These are phyloP conservation scores for Linepithema humile DNA, from an alignment of 1,140 invertebrate species.

Conservation along the genomic window DNA sequence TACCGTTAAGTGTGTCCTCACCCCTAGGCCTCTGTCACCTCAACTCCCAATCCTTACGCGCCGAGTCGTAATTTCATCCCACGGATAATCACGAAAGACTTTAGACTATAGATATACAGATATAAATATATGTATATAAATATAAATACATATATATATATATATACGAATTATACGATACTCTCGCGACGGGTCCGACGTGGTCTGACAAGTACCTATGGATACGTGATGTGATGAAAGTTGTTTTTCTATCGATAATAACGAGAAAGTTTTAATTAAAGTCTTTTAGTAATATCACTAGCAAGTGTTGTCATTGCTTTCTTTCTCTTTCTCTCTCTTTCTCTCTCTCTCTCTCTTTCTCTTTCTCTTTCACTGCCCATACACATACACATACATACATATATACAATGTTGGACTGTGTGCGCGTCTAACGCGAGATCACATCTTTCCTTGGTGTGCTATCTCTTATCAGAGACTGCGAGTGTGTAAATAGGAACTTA, in stretches of 20 bases:
- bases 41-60: background rate
- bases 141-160: slow-evolving; percentile 50
- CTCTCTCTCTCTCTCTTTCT: slow-evolving; percentile 32
- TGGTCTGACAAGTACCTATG: slow-evolving; percentile 72
- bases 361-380: slow-evolving; percentile 12
- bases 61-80: background rate
- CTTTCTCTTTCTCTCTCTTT: slow-evolving; percentile 43
- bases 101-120: slow-evolving; percentile 60
- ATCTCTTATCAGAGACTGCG: slow-evolving; percentile 4
- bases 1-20: slow-evolving; percentile 54
- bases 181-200: slow-evolving; percentile 67
- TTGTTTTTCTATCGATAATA: slow-evolving; percentile 75
- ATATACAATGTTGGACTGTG: slow-evolving; percentile 16
- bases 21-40: slow-evolving; percentile 21
- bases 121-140: slow-evolving; percentile 50
- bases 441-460: background rate
- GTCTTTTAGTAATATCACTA: slow-evolving; percentile 75
- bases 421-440: slow-evolving; percentile 18
- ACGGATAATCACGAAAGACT: slow-evolving; percentile 18
- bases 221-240: slow-evolving; percentile 79
- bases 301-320: slow-evolving; percentile 66
- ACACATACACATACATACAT: background rate
- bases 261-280: slow-evolving; percentile 76
- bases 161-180: slow-evolving; percentile 29
- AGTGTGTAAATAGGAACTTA: slow-evolving; percentile 27